phyloP scores from a whole-genome alignment of 2,888 invertebrate genomes.

The Dicycla oo region DNA sequence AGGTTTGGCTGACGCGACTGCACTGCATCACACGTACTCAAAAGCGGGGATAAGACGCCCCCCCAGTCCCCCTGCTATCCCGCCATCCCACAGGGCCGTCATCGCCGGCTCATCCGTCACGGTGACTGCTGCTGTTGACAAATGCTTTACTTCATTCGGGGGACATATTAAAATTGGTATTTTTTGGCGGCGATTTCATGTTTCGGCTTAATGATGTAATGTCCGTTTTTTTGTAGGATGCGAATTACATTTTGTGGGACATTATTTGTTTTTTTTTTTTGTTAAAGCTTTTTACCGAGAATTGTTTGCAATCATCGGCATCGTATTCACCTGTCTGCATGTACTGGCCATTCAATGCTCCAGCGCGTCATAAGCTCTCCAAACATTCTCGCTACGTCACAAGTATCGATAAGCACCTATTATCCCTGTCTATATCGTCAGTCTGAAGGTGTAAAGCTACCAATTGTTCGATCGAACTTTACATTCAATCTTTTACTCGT shows the following conservation, averaged over 20 bases:
- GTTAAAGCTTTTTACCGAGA: not conserved
- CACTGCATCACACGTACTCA: constrained; percentile 63
- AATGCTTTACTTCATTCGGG: constrained; percentile 76
- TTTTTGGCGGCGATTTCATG: constrained; percentile 61
- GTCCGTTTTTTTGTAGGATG: constrained; percentile 39
- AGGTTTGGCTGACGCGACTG: constrained; percentile 56
- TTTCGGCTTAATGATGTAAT: constrained; percentile 44
- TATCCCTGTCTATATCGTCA: not conserved
- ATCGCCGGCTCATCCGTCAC: constrained; percentile 80
- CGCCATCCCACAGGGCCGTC: constrained; percentile 63
- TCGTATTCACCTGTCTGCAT: not conserved
- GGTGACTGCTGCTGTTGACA: constrained; percentile 82
- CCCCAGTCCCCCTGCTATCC: constrained; percentile 36
- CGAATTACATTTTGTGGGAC: constrained; percentile 1
- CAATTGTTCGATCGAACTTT: constrained; percentile 12
- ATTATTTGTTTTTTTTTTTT: constrained; percentile 23
- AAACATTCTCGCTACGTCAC: not conserved
- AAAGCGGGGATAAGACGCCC: constrained; percentile 47
- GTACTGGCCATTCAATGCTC: not conserved
- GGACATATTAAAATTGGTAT: constrained; percentile 75
- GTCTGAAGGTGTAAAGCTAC: constrained; percentile 22
- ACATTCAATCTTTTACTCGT: constrained; percentile 33
- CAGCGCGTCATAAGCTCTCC: not conserved
- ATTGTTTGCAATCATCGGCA: not conserved
- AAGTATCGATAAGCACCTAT: constrained; percentile 1